Conservation (phyloP, 1,140 invertebrate genomes). For the Rhysida immarginata region DNA sequence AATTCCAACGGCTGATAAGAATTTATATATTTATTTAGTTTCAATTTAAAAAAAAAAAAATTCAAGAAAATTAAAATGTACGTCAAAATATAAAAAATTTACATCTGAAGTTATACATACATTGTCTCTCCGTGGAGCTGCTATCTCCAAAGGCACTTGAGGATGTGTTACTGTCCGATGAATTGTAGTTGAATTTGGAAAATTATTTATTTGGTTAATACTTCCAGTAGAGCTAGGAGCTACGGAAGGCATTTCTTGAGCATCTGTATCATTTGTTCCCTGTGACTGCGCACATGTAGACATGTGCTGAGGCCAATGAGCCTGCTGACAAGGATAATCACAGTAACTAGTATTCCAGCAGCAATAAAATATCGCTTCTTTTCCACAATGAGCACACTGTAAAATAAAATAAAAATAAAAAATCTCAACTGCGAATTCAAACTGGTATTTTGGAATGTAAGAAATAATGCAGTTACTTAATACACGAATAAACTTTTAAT, state of each 20-base stretch:
- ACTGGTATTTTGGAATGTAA: no score
- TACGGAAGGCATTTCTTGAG: background rate
- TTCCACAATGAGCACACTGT: constrained; percentile 59
- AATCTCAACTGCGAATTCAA: no score
- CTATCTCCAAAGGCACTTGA: background rate
- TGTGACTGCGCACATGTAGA: constrained; percentile 31
- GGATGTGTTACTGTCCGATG: background rate
- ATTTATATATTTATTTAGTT: no score
- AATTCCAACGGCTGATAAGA: no score
- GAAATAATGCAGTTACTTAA: no score
- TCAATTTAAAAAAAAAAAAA: no score
- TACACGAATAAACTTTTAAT: no score
- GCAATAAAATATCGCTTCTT: constrained; percentile 78
- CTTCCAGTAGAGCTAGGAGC: background rate
- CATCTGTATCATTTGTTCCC: constrained; percentile 17
- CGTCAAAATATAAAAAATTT: no score
- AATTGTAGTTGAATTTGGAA: background rate
- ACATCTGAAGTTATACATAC: no score
- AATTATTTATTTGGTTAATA: background rate
- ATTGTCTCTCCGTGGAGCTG: no score
- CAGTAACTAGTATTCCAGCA: constrained; percentile 93
- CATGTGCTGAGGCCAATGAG: constrained; percentile 38
- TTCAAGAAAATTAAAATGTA: no score
- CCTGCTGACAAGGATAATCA: constrained; percentile 60
- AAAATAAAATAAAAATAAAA: no score